phyloP scores from a whole-genome alignment of 2,113 vertebrate species.

The Odontesthes bonariensis region DNA sequence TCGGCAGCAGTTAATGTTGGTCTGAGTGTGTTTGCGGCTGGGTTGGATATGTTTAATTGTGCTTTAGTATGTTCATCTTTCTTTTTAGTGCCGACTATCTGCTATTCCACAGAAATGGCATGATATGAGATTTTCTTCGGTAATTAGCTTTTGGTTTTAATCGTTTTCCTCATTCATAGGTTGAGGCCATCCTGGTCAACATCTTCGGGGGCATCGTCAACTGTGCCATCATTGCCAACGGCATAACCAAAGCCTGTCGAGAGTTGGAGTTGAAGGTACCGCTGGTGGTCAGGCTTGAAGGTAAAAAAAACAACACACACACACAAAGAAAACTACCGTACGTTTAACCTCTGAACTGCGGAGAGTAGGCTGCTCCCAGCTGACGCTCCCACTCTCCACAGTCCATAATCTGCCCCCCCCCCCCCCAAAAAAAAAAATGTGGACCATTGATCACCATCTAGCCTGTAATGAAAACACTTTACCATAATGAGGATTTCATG shows the following conservation, averaged over 20 bases:
- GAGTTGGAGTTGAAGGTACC: slow-evolving; percentile 96
- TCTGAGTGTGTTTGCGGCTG: no score
- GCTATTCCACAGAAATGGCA: no score
- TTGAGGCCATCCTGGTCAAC: slow-evolving; percentile 97
- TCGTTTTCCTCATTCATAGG: slow-evolving; percentile 76
- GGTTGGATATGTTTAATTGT: no score
- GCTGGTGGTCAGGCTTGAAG: slow-evolving; percentile 96
- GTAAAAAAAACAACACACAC: slow-evolving; percentile 68
- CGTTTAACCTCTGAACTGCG: neutral
- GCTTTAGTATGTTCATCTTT: no score
- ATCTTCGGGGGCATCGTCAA: slow-evolving; percentile 99
- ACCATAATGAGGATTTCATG: slow-evolving; percentile 41
- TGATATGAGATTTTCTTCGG: no score
- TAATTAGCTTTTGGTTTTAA: neutral
- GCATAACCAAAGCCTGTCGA: slow-evolving; percentile 95
- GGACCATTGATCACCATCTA: slow-evolving; percentile 17
- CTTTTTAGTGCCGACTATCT: no score
- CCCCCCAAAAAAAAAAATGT: neutral
- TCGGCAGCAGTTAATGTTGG: no score
- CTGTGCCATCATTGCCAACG: slow-evolving; percentile 97
- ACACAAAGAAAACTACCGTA: neutral
- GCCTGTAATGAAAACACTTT: slow-evolving; percentile 21
- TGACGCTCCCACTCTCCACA: slow-evolving; percentile 1
- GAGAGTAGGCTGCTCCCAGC: neutral
- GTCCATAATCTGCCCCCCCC: neutral